Conservation (phyloP, 1,140 invertebrate species). For the Paralvinella palmiformis region DNA sequence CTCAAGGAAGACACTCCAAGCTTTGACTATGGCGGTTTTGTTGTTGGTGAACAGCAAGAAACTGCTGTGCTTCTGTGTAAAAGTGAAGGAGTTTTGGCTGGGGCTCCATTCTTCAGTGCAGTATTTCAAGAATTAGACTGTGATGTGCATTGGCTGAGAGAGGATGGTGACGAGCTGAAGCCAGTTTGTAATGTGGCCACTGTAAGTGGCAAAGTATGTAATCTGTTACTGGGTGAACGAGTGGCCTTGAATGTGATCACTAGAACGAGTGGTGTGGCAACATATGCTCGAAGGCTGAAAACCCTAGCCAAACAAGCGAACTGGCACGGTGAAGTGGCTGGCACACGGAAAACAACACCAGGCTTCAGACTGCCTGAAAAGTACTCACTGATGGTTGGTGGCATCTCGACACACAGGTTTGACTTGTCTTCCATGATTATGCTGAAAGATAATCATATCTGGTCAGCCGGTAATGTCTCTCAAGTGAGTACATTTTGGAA, state of each 20-base stretch:
- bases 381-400: conserved; percentile 51
- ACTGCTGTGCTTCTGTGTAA: conserved; percentile 45
- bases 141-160: neutral
- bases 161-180: neutral
- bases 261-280: conserved; percentile 52
- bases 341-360: conserved; percentile 53
- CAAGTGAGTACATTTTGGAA: conserved; percentile 35
- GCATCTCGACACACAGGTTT: conserved; percentile 49
- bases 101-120: conserved; percentile 50
- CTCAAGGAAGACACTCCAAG: conserved; percentile 46
- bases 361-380: conserved; percentile 54
- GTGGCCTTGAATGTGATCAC: conserved; percentile 49
- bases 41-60: conserved; percentile 45
- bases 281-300: conserved; percentile 34
- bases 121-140: conserved; percentile 49
- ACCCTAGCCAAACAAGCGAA: conserved; percentile 22
- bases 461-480: conserved; percentile 46
- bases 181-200: conserved; percentile 28
- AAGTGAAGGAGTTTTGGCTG: conserved; percentile 47
- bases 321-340: conserved; percentile 49
- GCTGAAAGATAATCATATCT: conserved; percentile 55
- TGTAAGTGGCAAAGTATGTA: conserved; percentile 44
- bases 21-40: conserved; percentile 49
- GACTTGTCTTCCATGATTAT: conserved; percentile 54
- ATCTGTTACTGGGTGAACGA: conserved; percentile 51